Evolutionary conservation across 2,888 invertebrate species (phyloP), one percentile per base, ranked within the genome.

Genomic region (Phrixothrix hirtus): DNA sequence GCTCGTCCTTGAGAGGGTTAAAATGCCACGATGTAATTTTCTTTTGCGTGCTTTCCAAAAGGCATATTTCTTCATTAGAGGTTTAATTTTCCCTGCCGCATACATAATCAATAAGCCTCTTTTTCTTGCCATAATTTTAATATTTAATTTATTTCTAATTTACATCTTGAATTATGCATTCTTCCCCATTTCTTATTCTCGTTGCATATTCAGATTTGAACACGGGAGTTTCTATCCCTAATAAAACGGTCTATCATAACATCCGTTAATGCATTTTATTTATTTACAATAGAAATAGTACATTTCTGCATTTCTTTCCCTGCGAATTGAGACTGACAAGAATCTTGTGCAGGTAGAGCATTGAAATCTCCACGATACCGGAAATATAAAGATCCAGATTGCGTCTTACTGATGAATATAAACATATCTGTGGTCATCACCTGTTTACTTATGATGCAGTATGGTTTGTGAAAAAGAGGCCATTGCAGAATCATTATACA

Each of bases 141-240:
- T 77, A 77, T 76, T 76, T 77, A 77, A 77, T 77, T 77, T 77
- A 76, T 76, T 76, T 77, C 76, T 75, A 76, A 76, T 77, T 76
- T 76, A 72, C 74, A 76, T 77, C 72, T 73, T 73, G 75, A 75
- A 76, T 77, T 73, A 76, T 76, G 75, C 75, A 75, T 75, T 72
- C 70, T 70, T 70, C 69, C 68, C 62, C 68, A 67, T 70, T 69
- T 64, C 68, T 64, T 61, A 58, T 58, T 59, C 59, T 62, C 71
- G 66, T 67, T 71, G 72, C 71, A 72, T 73, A 71, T 72, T 73
- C 73, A 54, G 54, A 54, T 49, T 49, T 54, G 29, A 39, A 35
- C 38, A 21, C 16, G 27, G 32, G 21, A 45, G 37, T 39, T 55
- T 54, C 57, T 46, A 56, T 58, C 46, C 53, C 56, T 43, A 58